Base-by-base conservation (phyloP, 1,140 invertebrate genomes). In the Epicauta chinensis region DNA sequence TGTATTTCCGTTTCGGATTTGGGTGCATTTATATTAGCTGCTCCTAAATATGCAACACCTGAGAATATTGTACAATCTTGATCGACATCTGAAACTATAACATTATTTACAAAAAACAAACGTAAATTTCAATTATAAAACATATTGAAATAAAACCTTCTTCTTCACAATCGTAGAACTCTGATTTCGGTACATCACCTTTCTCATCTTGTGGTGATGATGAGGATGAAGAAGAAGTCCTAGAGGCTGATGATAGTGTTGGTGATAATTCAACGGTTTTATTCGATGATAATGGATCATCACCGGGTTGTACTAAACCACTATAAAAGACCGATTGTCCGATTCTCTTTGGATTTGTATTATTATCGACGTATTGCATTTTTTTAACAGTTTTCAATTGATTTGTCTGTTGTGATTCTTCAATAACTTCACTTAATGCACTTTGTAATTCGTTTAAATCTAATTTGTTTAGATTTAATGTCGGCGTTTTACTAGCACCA, bases 1-100 rank as follows among this genome's bases (percentile, higher is more conserved):
- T 94, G 91, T 56, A 98, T 96, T 77, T 98, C 96, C n/a, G 75
- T 75, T 74, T 98, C 93, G 41, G 88, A 94, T 69, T 93, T 87
- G 3, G 95, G 93, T 2, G 92, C 89, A 71, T 92, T 91, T 52
- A 98, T 94, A 50, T 84, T 83, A 37, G 93, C 89, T 9, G 90
- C 89, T 29, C 96, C 95, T 50, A 98, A 77, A 75, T 98, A 98
- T 44, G 89, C 91, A 16, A 99, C 89, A 12, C 92, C 88, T 69
- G 91, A 87, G 71, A 97, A 97, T 61, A 94, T 82, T 45, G 89
- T 91, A 64, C 89, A 91, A 54, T 93, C 88, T 71, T 91, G 87
- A 67, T 87, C 82, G 40, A 87, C 81, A 69, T 89, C 84, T 58
- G 84, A 83, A 63, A 84, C 79, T 77, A 66, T 40, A 48, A 14